These are phyloP conservation scores for Alosa sapidissima DNA, from an alignment of 2,797 vertebrate species.

Conservation along the genomic window DNA sequence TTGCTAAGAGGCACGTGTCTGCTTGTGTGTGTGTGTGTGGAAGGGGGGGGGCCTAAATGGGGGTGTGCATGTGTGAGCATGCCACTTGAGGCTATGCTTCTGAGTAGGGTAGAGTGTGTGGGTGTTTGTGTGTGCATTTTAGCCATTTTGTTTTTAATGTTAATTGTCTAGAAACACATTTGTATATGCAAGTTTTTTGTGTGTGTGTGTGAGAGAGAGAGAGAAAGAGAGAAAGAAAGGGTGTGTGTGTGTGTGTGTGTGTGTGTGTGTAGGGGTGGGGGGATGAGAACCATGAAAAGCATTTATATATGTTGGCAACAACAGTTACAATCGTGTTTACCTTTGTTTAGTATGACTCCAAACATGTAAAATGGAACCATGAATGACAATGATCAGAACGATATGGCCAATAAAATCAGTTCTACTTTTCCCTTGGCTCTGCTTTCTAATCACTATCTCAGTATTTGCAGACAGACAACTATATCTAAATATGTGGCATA, in stretches of 20 bases:
- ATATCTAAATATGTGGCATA: neutral
- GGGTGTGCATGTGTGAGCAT: slow-evolving; percentile 22
- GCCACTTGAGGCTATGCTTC: slow-evolving; percentile 37
- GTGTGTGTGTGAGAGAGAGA: slow-evolving; percentile 56
- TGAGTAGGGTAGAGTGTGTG: neutral
- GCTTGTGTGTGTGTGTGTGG: slow-evolving; percentile 14
- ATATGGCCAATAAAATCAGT: slow-evolving; percentile 65
- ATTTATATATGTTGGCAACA: slow-evolving; percentile 80
- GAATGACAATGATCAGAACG: slow-evolving; percentile 68
- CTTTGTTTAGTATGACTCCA: slow-evolving; percentile 79
- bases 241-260: slow-evolving; percentile 10
- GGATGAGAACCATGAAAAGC: slow-evolving; percentile 65
- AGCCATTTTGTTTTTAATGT: slow-evolving; percentile 54
- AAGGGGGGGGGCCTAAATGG: neutral
- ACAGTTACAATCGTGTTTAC: slow-evolving; percentile 82
- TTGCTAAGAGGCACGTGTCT: neutral
- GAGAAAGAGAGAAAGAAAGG: neutral
- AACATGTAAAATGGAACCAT: slow-evolving; percentile 63
- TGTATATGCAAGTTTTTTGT: slow-evolving; percentile 71
- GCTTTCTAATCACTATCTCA: neutral
- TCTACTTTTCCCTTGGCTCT: slow-evolving; percentile 68
- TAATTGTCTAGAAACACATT: slow-evolving; percentile 70
- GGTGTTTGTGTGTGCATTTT: slow-evolving; percentile 69
- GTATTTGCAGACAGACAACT: neutral
- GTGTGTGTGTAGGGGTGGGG: slow-evolving; percentile 19